These are phyloP conservation scores for Pseudochaenichthys georgianus DNA, from an alignment of 2,797 vertebrate genomes.

Conservation along the genomic window DNA sequence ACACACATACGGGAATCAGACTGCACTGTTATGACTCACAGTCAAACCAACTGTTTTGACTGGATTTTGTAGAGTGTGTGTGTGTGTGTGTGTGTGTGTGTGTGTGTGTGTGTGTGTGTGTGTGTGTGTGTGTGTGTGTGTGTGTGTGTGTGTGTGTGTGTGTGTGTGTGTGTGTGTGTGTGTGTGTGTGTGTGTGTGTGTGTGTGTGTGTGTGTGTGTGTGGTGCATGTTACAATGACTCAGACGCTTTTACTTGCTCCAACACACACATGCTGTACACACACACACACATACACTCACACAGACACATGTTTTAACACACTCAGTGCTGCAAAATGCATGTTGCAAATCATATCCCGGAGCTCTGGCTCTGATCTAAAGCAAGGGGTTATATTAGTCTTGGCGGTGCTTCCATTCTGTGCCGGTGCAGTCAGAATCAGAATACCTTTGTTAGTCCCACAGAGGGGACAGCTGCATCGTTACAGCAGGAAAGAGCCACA, in stretches of 20 bases:
- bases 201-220: no score
- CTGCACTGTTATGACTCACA: background rate
- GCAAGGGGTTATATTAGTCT: background rate
- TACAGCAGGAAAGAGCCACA: no score
- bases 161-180: no score
- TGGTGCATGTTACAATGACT: background rate
- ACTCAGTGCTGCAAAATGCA: background rate
- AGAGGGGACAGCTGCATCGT: no score
- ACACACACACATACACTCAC: background rate
- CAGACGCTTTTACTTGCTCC: background rate
- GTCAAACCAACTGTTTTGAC: slow-evolving; percentile 1
- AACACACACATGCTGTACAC: background rate
- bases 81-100: no score
- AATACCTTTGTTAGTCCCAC: no score
- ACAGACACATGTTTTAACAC: no score
- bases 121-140: no score
- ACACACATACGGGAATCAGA: background rate
- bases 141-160: no score
- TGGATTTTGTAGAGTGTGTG: background rate
- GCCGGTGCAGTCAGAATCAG: background rate
- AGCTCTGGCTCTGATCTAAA: slow-evolving; percentile 8
- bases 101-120: no score
- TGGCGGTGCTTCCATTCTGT: slow-evolving; percentile 3
- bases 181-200: no score
- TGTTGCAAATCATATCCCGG: background rate